Evolutionary conservation across 2,797 vertebrate genomes (phyloP).

Genomic region (Anguilla pacifica): DNA sequence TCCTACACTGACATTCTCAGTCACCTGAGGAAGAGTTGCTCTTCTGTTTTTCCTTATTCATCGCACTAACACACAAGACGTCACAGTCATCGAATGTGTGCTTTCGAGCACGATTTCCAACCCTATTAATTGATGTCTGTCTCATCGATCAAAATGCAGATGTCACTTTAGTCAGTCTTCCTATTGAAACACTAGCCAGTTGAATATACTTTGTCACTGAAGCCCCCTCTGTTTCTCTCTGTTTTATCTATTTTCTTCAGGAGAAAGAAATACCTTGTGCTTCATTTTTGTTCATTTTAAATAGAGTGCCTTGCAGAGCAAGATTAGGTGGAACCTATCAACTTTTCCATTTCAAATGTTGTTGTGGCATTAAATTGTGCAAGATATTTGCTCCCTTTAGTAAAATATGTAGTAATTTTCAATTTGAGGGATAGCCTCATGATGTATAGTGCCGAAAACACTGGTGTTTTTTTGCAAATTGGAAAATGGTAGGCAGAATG

Average conservation of each 20-base stretch:
- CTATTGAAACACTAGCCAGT: too few relatives aligned
- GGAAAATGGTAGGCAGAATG: not conserved
- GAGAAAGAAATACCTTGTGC: not conserved
- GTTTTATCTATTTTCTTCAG: not conserved
- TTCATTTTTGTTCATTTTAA: not conserved
- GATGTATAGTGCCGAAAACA: not conserved
- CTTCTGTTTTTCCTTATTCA: too few relatives aligned
- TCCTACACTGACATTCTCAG: too few relatives aligned
- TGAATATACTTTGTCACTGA: too few relatives aligned
- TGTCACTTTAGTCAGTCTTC: too few relatives aligned
- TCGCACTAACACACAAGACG: too few relatives aligned
- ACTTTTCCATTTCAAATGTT: not conserved
- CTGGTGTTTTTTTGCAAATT: not conserved
- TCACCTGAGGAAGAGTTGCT: too few relatives aligned
- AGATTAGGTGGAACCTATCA: not conserved
- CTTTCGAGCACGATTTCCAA: too few relatives aligned
- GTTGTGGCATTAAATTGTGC: not conserved
- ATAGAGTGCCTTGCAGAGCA: not conserved
- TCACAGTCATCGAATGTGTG: too few relatives aligned
- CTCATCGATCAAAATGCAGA: too few relatives aligned
- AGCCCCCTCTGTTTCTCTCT: not conserved
- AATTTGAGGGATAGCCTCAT: not conserved
- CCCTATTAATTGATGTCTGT: too few relatives aligned
- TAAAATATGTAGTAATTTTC: constrained; percentile 2
- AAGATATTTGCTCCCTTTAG: not conserved